Conservation (phyloP, 2,797 vertebrate species). For the Chelidonichthys spinosus region DNA sequence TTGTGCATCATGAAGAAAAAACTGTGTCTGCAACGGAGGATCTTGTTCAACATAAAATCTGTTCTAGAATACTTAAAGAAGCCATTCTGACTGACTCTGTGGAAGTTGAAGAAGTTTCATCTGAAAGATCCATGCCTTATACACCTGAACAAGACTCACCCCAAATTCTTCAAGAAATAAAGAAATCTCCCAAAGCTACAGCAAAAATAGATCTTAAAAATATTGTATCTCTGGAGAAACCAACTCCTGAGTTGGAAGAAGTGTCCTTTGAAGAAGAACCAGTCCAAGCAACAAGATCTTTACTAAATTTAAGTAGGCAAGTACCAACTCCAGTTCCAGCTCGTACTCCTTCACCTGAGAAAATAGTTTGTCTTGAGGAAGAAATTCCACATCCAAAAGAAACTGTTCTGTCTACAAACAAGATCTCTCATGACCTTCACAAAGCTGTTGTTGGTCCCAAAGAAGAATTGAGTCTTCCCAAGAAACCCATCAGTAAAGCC, state of each 20-base stretch:
- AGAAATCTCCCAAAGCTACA: background rate
- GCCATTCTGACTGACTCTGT: background rate
- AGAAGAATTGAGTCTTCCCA: conserved; percentile 74
- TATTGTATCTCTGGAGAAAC: conserved; percentile 1
- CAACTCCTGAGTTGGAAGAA: background rate
- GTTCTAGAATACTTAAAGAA: conserved; percentile 12
- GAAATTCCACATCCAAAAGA: conserved; percentile 6
- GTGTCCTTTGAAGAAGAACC: conserved; percentile 6
- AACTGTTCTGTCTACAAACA: background rate
- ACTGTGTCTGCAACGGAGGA: conserved; percentile 15
- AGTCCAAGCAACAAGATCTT: background rate
- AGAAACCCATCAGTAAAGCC: conserved; percentile 65
- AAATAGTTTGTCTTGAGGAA: background rate
- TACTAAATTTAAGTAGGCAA: background rate
- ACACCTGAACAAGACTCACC: conserved; percentile 22
- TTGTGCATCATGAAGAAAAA: conserved; percentile 1
- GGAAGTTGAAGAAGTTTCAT: conserved; percentile 6
- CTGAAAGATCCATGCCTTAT: conserved; percentile 64
- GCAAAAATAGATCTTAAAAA: conserved; percentile 10
- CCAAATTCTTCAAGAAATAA: background rate
- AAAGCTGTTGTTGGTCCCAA: conserved; percentile 8
- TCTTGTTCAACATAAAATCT: conserved; percentile 10
- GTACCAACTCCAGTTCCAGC: background rate
- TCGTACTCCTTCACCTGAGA: background rate
- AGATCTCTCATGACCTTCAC: background rate